Evolutionary conservation across 2,113 vertebrate species (phyloP), one percentile per base, ranked within the genome.

Genomic region (Mystacornis crossleyi): DNA sequence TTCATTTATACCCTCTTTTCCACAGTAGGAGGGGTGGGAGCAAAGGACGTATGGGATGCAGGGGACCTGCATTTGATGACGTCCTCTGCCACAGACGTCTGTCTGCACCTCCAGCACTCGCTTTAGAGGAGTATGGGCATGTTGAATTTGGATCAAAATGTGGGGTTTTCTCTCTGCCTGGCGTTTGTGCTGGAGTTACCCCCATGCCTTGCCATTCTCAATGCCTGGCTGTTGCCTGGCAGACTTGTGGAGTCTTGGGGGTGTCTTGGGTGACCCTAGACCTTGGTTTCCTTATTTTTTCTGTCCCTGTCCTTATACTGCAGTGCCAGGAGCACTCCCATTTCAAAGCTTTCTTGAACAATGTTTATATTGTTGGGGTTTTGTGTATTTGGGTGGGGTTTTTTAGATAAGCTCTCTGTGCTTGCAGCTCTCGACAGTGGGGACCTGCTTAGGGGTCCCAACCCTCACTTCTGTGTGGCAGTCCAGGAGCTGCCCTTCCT

Each of bases 51-150:
- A 3, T 48, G 42, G 43, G 40, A 25, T 19, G 3, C 8, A 40
- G 45, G 43, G 33, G 18, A 66, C 51, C 33, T 58, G 34, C 29
- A 7, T 36, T 36, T 10, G 4, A 45, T 73, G 85, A 13, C 16
- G 9, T 58, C 36, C 70, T 66, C 28, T 54, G 64, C 42, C 43
- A 10, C 2, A 5, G n/a, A 29, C 34, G 8, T 6, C 66, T 43
- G 8, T 25, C 19, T 61, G 55, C 10, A 42, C 20, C 36, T 65
- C 38, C 55, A 55, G 38, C 47, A 54, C 45, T 83, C 0, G 0
- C 25, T 77, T 34, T 20, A 28, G 38, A 38, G 29, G 18, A 60
- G 18, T 5, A 17, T 33, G 47, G 36, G 12, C 25, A 40, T 42
- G n/a, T 31, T 5, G 3, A 23, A 45, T 82, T 50, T 71, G 74